Conservation (phyloP, 1,140 invertebrate genomes). For the Globodera rostochiensis region DNA sequence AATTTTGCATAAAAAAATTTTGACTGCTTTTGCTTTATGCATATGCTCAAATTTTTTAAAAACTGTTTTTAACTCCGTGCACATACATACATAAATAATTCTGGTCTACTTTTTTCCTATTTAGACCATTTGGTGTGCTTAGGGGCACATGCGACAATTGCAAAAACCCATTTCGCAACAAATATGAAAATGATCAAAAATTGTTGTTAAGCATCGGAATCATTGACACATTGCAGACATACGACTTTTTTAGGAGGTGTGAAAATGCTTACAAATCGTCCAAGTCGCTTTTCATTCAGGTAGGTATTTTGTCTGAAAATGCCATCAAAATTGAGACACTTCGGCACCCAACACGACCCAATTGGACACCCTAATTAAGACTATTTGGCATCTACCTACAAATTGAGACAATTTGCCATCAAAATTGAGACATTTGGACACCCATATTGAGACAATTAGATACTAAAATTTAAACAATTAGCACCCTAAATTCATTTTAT, state of each 20-base stretch:
- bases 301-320: not conserved
- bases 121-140: not conserved
- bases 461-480: no score
- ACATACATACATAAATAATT: no score
- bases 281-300: not conserved
- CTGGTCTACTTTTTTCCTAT: not conserved
- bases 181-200: not conserved
- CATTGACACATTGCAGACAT: constrained; percentile 5
- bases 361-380: no score
- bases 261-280: not conserved
- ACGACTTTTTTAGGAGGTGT: not conserved
- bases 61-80: no score
- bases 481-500: no score
- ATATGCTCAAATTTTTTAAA: no score
- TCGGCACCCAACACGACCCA: no score
- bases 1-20: not conserved
- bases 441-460: no score
- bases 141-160: not conserved
- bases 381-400: no score
- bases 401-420: no score
- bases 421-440: no score
- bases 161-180: not conserved
- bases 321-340: no score
- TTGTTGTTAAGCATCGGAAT: not conserved
- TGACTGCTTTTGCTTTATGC: not conserved